Evolutionary conservation across 2,888 invertebrate species (phyloP), one percentile per base, ranked within the genome.

Genomic region (Anoncus sp.): DNA sequence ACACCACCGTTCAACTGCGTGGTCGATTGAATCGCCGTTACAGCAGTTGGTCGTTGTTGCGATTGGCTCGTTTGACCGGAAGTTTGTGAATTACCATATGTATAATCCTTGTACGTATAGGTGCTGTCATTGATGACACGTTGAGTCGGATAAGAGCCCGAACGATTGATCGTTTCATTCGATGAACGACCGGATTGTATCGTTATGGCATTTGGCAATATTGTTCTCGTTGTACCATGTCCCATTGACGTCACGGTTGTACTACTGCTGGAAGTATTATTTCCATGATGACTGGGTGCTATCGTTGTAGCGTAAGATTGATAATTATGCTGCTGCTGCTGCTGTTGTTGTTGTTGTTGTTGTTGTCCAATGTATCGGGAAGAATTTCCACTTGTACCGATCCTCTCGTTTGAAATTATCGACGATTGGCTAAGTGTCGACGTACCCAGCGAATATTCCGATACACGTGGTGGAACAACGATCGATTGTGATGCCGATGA

Each of bases 271-370:
- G 87, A 85, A 62, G 86, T 85, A 70, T 86, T 88, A 75, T 83
- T 87, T 12, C 83, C 80, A 10, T 88, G 88, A 73, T 89, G 88
- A 76, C 90, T 90, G 18, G 90, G 88, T 14, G 89, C 90, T 62
- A 89, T 85, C 4, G 89, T 90, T 4, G 89, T 89, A 6, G 89
- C 87, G 77, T 89, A 89, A 2, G 84, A 76, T 22, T 87, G 79
- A 55, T 88, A 87, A 27, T 81, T 79, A 1, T 35, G 14, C 12
- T 80, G 76, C n/a, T n/a, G n/a, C n/a, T n/a, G n/a, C n/a, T n/a
- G n/a, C n/a, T n/a, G n/a, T n/a, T n/a, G n/a, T n/a, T n/a, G n/a
- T n/a, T n/a, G n/a, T n/a, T n/a, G n/a, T n/a, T n/a, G n/a, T n/a
- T n/a, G n/a, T 49, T 81, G 83, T 16, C 85, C 47, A 77, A 83